A percentile compares a stretch with the other conserved stretches of the same genome.
Evolutionary conservation across 2,797 vertebrate genomes (phyloP).

Genomic region (Cacajao melanocephalus): DNA sequence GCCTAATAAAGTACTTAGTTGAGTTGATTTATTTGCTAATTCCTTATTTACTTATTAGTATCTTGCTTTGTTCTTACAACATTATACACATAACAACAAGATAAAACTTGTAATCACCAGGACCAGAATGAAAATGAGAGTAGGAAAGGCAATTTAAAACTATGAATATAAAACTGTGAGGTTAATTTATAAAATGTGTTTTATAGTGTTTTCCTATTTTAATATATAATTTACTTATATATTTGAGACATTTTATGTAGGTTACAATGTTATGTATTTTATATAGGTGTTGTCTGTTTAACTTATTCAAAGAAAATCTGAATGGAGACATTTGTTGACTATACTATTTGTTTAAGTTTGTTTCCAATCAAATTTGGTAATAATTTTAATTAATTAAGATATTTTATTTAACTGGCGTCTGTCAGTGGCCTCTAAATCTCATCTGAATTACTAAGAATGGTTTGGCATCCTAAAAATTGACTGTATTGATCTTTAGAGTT

Average conservation of each 20-base stretch:
- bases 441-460: constrained; percentile 2
- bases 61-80: constrained; percentile 20
- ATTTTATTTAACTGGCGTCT: constrained; percentile 32
- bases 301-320: constrained; percentile 8
- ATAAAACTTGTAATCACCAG: background rate
- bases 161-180: background rate
- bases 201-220: constrained; percentile 25
- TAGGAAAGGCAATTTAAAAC: constrained; percentile 2
- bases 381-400: constrained; percentile 15
- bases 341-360: background rate
- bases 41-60: constrained; percentile 16
- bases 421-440: constrained; percentile 14
- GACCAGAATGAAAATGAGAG: background rate
- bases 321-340: background rate
- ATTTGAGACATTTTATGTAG: background rate
- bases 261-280: background rate
- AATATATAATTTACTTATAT: background rate
- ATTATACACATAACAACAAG: background rate
- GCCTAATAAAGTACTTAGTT: constrained; percentile 41
- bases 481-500: background rate
- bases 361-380: background rate
- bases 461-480: constrained; percentile 10
- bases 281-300: background rate
- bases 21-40: constrained; percentile 31
- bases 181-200: constrained; percentile 13